These are phyloP conservation scores for Xerus inauris DNA, from an alignment of 2,113 vertebrate genomes.

Conservation along the genomic window DNA sequence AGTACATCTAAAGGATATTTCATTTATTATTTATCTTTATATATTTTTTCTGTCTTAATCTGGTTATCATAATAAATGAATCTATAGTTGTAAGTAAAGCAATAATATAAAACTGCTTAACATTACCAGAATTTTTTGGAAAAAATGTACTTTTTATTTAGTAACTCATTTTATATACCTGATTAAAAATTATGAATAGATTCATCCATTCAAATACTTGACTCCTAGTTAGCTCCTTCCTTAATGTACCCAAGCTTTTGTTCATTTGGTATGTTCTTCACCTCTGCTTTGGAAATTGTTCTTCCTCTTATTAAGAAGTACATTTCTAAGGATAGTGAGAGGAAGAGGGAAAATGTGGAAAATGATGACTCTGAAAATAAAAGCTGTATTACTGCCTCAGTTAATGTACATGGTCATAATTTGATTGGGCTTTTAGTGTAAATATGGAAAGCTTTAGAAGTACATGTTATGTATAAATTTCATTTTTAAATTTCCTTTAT, in stretches of 20 bases:
- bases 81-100: slow-evolving; percentile 20
- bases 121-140: neutral
- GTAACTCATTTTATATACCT: neutral
- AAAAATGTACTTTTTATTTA: slow-evolving; percentile 3
- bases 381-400: neutral
- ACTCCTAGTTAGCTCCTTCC: neutral
- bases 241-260: neutral
- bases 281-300: neutral
- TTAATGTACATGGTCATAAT: neutral
- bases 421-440: neutral
- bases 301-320: slow-evolving; percentile 34
- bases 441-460: slow-evolving; percentile 19
- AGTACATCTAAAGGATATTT: neutral
- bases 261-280: neutral
- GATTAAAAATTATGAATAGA: slow-evolving; percentile 17
- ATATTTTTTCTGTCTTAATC: slow-evolving; percentile 29
- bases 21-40: slow-evolving; percentile 6
- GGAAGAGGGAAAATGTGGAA: neutral
- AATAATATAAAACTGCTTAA: slow-evolving; percentile 22
- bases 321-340: slow-evolving; percentile 6
- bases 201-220: neutral
- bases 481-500: slow-evolving; percentile 33
- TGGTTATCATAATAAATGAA: slow-evolving; percentile 1
- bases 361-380: slow-evolving; percentile 17
- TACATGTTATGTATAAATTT: neutral